phyloP scores from a whole-genome alignment of 2,797 vertebrate species.

The Hirundo rustica region DNA sequence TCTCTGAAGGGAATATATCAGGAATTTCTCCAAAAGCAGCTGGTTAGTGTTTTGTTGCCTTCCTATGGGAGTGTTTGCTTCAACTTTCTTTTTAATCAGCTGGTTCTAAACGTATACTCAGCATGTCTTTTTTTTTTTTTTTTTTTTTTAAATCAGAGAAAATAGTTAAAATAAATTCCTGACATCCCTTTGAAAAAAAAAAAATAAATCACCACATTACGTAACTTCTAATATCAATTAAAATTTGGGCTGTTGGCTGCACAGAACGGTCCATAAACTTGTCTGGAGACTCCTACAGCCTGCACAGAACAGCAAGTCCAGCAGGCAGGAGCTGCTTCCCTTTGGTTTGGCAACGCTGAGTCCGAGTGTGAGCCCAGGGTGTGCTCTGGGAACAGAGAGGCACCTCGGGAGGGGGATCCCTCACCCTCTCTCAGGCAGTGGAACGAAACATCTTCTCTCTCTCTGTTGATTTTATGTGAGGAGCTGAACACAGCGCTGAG shows the following conservation, averaged over 20 bases:
- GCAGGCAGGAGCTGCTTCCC: neutral
- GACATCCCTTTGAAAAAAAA: neutral
- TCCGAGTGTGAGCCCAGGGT: neutral
- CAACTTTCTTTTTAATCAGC: neutral
- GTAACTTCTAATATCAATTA: neutral
- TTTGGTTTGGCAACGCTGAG: neutral
- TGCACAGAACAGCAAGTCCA: neutral
- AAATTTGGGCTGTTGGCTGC: neutral
- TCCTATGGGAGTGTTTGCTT: neutral
- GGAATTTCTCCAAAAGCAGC: neutral
- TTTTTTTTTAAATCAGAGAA: neutral
- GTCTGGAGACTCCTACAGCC: neutral
- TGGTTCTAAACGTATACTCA: neutral
- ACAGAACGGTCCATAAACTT: neutral
- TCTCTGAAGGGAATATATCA: neutral
- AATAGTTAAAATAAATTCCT: neutral
- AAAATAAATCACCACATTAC: no score
- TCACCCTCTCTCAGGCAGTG: neutral
- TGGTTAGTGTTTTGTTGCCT: neutral
- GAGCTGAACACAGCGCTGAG: neutral
- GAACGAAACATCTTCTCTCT: neutral
- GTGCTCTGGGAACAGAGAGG: neutral
- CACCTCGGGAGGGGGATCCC: neutral
- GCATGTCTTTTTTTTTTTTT: accelerated
- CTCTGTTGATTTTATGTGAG: neutral